Percentiles rank a stretch among this genome's conserved stretches.
Conservation (phyloP, 2,888 invertebrate genomes). For the Zhengitettix transpicula region DNA sequence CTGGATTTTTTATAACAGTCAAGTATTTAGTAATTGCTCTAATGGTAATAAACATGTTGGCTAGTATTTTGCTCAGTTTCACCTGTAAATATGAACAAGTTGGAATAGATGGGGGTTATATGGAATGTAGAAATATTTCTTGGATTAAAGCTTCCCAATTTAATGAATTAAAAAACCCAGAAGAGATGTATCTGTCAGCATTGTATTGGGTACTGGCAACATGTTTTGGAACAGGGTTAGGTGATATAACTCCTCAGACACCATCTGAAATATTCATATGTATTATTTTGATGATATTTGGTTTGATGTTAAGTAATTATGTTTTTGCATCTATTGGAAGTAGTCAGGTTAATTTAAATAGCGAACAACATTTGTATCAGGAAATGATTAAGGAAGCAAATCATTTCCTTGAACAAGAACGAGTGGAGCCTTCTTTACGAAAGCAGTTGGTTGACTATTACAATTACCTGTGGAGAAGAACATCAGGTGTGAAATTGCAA, state of each 20-base stretch:
- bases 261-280: conserved; percentile 28
- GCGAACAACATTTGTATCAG: conserved; percentile 30
- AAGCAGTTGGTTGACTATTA: conserved; percentile 28
- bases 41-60: conserved; percentile 22
- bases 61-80: background rate
- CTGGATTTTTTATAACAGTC: conserved; percentile 32
- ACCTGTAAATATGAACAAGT: background rate
- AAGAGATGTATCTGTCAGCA: conserved; percentile 28
- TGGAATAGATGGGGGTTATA: background rate
- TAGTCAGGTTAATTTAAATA: conserved; percentile 31
- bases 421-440: conserved; percentile 25
- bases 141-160: background rate
- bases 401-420: conserved; percentile 24
- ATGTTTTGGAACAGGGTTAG: conserved; percentile 26
- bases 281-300: conserved; percentile 29
- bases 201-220: conserved; percentile 33
- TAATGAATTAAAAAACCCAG: conserved; percentile 15
- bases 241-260: conserved; percentile 31
- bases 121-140: background rate
- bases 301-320: conserved; percentile 33
- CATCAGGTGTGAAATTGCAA: conserved; percentile 34
- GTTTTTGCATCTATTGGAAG: conserved; percentile 33
- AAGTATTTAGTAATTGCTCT: conserved; percentile 32
- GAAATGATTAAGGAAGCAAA: conserved; percentile 32
- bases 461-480: conserved; percentile 35